A percentile compares a stretch with the other conserved stretches of the same genome.
Conservation (phyloP, 2,113 vertebrate genomes). For the Aldabrachelys gigantea region DNA sequence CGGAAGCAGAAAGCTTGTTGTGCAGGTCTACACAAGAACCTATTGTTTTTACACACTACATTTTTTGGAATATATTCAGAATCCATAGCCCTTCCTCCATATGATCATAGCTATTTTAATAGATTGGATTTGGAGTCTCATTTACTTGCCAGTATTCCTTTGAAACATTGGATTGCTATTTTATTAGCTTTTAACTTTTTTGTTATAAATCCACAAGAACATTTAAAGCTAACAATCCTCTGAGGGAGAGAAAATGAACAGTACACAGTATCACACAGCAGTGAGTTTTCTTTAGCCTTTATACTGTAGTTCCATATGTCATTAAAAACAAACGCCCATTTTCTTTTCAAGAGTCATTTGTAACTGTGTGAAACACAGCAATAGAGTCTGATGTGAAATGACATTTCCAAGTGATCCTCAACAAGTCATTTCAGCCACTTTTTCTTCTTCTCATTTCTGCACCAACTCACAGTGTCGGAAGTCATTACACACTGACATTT, state of each 20-base stretch:
- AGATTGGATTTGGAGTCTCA: neutral
- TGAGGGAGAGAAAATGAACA: neutral
- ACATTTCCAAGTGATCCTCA: neutral
- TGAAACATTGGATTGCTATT: neutral
- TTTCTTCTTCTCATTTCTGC: neutral
- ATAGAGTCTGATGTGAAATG: neutral
- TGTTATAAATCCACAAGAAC: neutral
- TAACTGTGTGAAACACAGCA: neutral
- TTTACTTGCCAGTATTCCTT: neutral
- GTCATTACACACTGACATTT: neutral
- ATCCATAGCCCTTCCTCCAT: neutral
- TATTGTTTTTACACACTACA: neutral
- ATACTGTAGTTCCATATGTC: neutral
- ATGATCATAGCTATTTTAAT: neutral
- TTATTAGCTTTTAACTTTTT: neutral
- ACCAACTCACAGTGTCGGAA: neutral
- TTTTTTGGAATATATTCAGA: neutral
- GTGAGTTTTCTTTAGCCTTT: neutral
- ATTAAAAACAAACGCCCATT: too few species aligned
- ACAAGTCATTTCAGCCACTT: neutral
- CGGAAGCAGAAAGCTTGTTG: neutral
- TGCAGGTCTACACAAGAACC: neutral
- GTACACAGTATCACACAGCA: neutral
- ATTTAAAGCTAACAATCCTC: neutral
- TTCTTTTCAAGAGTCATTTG: neutral